Conservation (phyloP, 2,888 invertebrate genomes). For the Drosophila neoperkinsi region DNA sequence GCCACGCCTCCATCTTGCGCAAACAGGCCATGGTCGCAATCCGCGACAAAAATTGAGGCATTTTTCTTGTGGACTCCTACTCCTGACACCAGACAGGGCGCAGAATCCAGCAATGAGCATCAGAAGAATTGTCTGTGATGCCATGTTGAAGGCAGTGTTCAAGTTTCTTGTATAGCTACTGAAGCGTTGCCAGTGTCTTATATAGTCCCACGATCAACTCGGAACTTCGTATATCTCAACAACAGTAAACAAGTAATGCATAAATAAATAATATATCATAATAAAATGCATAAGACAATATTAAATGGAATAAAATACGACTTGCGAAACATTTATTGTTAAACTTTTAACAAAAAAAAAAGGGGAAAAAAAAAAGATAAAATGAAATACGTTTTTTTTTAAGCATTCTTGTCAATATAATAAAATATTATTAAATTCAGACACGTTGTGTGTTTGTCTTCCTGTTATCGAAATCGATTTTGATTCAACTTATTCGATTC, state of each 20-base stretch:
- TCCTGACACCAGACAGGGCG: background rate
- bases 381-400: background rate
- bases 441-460: background rate
- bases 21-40: background rate
- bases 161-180: background rate
- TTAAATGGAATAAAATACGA: background rate
- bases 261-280: background rate
- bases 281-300: background rate
- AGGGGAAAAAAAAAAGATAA: background rate
- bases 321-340: background rate
- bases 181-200: background rate
- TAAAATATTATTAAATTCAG: background rate
- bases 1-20: background rate
- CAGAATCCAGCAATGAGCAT: background rate
- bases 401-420: background rate
- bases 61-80: rapidly evolving
- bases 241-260: background rate
- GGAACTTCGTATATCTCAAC: background rate
- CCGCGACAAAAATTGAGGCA: background rate
- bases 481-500: background rate
- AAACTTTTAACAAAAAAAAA: background rate
- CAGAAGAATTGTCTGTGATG: background rate
- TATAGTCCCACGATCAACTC: background rate
- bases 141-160: background rate
- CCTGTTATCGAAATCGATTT: background rate